These are phyloP conservation scores for Plebejus melissa DNA, from an alignment of 2,888 invertebrate species.

Conservation along the genomic window DNA sequence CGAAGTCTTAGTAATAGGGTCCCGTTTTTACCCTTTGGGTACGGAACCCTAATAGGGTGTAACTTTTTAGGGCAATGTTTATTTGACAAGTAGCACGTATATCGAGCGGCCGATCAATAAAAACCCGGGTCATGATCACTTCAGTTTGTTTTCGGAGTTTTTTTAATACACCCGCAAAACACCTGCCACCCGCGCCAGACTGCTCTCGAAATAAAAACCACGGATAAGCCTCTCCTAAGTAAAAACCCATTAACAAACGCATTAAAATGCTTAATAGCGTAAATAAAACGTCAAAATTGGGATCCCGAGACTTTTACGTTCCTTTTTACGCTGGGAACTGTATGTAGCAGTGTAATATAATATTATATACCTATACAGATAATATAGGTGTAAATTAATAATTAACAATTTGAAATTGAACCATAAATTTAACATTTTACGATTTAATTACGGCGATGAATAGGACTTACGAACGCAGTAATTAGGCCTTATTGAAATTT, in stretches of 20 bases:
- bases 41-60: slow-evolving; percentile 39
- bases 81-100: slow-evolving; percentile 59
- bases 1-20: too few species aligned
- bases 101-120: slow-evolving; percentile 47
- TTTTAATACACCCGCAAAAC: slow-evolving; percentile 40
- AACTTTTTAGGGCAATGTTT: slow-evolving; percentile 50
- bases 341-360: neutral
- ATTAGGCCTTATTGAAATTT: slow-evolving; percentile 31
- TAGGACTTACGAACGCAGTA: slow-evolving; percentile 7
- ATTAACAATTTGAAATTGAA: slow-evolving; percentile 42
- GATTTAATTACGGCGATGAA: slow-evolving; percentile 32
- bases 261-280: slow-evolving; percentile 43
- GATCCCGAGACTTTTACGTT: slow-evolving; percentile 19
- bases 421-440: slow-evolving; percentile 39
- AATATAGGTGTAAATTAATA: slow-evolving; percentile 39
- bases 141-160: slow-evolving; percentile 40
- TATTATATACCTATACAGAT: too few species aligned
- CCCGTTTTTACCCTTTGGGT: too few species aligned
- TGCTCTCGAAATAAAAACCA: slow-evolving; percentile 47
- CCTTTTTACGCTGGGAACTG: slow-evolving; percentile 25
- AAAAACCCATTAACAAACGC: slow-evolving; percentile 61
- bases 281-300: slow-evolving; percentile 39
- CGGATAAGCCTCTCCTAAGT: slow-evolving; percentile 49
- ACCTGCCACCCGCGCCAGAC: slow-evolving; percentile 49
- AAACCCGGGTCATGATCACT: slow-evolving; percentile 49